These are phyloP conservation scores for Linnaemya vulpina DNA, from an alignment of 2,888 invertebrate genomes.

Conservation along the genomic window DNA sequence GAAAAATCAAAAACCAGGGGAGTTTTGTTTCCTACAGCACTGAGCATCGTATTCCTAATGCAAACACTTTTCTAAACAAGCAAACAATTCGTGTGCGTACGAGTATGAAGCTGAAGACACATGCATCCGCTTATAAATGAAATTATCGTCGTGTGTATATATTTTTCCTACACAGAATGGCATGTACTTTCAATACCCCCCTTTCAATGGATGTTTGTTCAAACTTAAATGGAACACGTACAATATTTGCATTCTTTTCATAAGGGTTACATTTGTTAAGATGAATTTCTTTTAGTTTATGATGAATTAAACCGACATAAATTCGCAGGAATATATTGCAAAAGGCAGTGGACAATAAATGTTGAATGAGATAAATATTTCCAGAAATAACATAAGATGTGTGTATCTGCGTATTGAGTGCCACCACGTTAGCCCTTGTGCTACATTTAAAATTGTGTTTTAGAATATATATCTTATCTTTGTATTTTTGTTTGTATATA, in stretches of 20 bases:
- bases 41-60: conserved; percentile 16
- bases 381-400: too few relatives aligned
- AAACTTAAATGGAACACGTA: conserved; percentile 44
- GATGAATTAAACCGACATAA: conserved; percentile 22
- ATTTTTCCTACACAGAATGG: not conserved
- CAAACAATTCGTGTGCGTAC: not conserved
- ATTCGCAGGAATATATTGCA: not conserved
- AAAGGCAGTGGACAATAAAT: not conserved
- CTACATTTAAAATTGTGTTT: too few relatives aligned
- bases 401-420: too few relatives aligned
- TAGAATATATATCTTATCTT: too few relatives aligned
- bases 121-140: not conserved
- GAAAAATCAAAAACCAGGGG: not conserved
- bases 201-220: conserved; percentile 24
- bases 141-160: conserved; percentile 4
- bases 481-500: too few relatives aligned
- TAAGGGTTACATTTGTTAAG: conserved; percentile 58
- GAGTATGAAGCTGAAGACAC: not conserved
- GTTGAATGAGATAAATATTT: not conserved
- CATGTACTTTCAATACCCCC: not conserved
- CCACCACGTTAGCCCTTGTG: too few relatives aligned
- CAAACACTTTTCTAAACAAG: not conserved
- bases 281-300: conserved; percentile 50
- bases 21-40: conserved; percentile 1
- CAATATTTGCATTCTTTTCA: conserved; percentile 49